A percentile compares a stretch with the other conserved stretches of the same genome.
Conservation (phyloP, 1,140 invertebrate genomes). For the Drosophila aff. region DNA sequence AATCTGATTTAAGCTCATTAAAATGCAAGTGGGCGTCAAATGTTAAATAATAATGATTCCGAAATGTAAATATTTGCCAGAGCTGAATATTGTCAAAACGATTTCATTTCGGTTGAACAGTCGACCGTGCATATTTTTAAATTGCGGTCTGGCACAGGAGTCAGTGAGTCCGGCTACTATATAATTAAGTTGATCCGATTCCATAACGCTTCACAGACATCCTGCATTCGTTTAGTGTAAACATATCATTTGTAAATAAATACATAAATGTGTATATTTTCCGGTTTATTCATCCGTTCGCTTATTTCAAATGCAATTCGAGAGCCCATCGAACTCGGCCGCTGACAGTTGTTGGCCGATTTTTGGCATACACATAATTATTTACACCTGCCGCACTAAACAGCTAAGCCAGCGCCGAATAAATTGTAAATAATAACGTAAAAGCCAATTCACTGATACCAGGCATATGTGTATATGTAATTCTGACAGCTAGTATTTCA, state of each 20-base stretch:
- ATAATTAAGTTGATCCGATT: constrained; percentile 46
- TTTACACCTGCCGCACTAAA: constrained; percentile 59
- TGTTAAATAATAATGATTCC: constrained; percentile 66
- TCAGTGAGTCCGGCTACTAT: constrained; percentile 3
- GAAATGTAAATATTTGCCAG: constrained; percentile 39
- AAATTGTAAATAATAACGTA: constrained; percentile 58
- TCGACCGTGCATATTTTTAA: constrained; percentile 15
- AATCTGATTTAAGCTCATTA: constrained; percentile 39
- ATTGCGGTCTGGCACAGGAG: constrained; percentile 5
- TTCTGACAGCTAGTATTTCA: background rate
- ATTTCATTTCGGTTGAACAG: constrained; percentile 35
- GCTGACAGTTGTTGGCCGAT: constrained; percentile 68
- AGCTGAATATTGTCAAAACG: constrained; percentile 17
- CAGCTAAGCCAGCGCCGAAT: constrained; percentile 58
- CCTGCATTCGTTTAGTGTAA: constrained; percentile 22
- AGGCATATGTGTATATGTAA: constrained; percentile 1
- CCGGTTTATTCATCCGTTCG: constrained; percentile 24
- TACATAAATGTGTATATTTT: constrained; percentile 22
- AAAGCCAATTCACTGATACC: constrained; percentile 39
- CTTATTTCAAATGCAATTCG: constrained; percentile 38
- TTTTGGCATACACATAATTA: constrained; percentile 67
- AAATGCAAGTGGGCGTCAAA: constrained; percentile 45
- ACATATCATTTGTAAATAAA: constrained; percentile 44
- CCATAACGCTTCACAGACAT: constrained; percentile 19
- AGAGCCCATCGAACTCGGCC: constrained; percentile 14